Percentiles rank a stretch among this genome's conserved stretches.
Evolutionary conservation across 2,888 invertebrate species (phyloP).

Genomic region (Pinctada fucata): DNA sequence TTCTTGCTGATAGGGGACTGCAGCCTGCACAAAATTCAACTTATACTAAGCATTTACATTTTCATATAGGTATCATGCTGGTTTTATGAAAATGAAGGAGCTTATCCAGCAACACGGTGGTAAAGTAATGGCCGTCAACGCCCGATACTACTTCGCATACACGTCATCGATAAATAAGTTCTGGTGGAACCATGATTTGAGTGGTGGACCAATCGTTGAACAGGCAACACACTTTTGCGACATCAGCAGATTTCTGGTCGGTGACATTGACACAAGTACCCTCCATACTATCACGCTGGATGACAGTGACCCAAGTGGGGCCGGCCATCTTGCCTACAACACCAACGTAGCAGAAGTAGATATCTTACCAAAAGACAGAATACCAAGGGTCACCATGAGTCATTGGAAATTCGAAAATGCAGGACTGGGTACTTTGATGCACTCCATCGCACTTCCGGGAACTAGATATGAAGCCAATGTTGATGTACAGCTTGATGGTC

Average conservation of each 20-base stretch:
- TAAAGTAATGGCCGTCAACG: conserved; percentile 43
- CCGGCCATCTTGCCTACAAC: conserved; percentile 28
- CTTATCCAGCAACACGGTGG: conserved; percentile 36
- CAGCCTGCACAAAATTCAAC: too few relatives aligned
- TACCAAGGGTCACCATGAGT: conserved; percentile 40
- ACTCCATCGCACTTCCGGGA: conserved; percentile 40
- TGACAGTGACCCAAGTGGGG: conserved; percentile 34
- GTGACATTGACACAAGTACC: conserved; percentile 33
- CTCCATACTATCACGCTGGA: conserved; percentile 33
- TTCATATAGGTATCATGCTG: conserved; percentile 37
- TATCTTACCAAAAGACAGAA: conserved; percentile 21
- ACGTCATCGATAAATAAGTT: conserved; percentile 36
- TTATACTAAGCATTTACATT: too few relatives aligned
- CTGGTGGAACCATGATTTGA: conserved; percentile 36
- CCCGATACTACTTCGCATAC: conserved; percentile 41
- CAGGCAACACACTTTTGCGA: conserved; percentile 44
- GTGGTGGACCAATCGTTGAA: conserved; percentile 43
- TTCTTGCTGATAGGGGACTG: too few relatives aligned
- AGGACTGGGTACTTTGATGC: conserved; percentile 38
- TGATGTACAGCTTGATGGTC: conserved; percentile 42
- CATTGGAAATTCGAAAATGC: conserved; percentile 37
- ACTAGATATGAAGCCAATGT: conserved; percentile 40
- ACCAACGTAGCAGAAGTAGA: conserved; percentile 24
- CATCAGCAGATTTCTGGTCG: conserved; percentile 32
- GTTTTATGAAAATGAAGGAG: conserved; percentile 41